Percentiles rank a stretch among this genome's conserved stretches.
phyloP scores from a whole-genome alignment of 2,797 vertebrate species.

The Falco berigora region DNA sequence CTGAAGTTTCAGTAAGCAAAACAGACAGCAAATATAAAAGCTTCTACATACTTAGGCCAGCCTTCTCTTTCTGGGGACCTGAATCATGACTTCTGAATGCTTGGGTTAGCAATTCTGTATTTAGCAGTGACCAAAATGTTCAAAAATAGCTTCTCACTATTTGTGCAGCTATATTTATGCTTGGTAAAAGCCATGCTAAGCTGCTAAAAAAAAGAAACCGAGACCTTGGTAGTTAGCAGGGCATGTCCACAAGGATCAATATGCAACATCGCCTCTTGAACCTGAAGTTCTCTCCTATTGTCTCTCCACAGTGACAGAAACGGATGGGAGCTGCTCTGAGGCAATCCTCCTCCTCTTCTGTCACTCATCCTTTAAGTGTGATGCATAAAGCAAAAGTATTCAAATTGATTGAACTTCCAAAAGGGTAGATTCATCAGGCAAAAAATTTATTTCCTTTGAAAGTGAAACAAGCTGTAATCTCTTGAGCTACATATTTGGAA shows the following conservation, averaged over 20 bases:
- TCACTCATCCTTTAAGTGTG: neutral
- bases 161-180: slow-evolving; percentile 40
- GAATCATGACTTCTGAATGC: slow-evolving; percentile 48
- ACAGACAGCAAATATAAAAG: neutral
- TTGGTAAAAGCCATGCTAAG: slow-evolving; percentile 24
- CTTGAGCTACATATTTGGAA: neutral
- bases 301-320: neutral
- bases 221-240: neutral
- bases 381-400: neutral
- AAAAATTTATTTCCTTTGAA: neutral
- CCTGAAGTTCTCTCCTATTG: neutral
- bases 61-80: neutral
- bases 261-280: neutral
- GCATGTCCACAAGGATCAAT: neutral
- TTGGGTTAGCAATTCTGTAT: slow-evolving; percentile 44
- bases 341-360: neutral
- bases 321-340: neutral
- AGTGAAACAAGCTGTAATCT: neutral
- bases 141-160: slow-evolving; percentile 50
- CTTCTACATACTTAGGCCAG: neutral
- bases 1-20: neutral
- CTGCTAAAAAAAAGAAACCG: slow-evolving; percentile 26
- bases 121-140: slow-evolving; percentile 42
- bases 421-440: neutral
- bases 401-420: neutral